Evolutionary conservation across 2,113 vertebrate species (phyloP).

Genomic region (Rhinogobius similis): DNA sequence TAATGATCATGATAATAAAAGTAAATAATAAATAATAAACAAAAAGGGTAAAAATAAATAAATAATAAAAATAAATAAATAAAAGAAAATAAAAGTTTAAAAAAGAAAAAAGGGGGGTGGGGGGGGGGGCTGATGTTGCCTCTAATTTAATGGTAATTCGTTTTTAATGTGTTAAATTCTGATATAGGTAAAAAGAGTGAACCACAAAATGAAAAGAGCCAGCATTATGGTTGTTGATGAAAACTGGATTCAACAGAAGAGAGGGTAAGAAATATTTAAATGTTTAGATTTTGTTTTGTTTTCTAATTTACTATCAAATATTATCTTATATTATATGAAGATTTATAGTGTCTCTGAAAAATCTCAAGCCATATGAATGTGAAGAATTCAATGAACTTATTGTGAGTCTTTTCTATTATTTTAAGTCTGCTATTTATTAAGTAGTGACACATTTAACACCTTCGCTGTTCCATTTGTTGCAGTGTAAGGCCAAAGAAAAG

Average conservation of each 20-base stretch:
- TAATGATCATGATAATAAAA: no score
- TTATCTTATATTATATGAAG: conserved; percentile 71
- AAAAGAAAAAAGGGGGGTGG: no score
- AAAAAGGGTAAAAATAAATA: no score
- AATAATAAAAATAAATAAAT: no score
- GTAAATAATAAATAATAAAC: no score
- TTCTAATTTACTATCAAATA: not conserved
- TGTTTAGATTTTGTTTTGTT: not conserved
- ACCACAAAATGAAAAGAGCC: conserved; percentile 81
- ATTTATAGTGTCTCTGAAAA: conserved; percentile 80
- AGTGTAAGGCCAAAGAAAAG: conserved; percentile 83
- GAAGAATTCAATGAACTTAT: conserved; percentile 81
- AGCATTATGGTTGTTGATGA: conserved; percentile 85
- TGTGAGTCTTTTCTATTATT: conserved; percentile 71
- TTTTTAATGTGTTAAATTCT: not conserved
- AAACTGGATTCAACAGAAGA: conserved; percentile 64
- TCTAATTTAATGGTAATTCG: no score
- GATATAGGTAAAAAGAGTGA: conserved; percentile 85
- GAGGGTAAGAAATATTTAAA: conserved; percentile 76
- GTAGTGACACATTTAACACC: not conserved
- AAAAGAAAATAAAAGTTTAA: no score
- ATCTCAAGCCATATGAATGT: conserved; percentile 89
- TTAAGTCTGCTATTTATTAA: not conserved
- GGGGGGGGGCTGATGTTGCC: no score
- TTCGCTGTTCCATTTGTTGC: not conserved